Evolutionary conservation across 2,113 vertebrate genomes (phyloP).

Genomic region (Galeopterus variegatus): DNA sequence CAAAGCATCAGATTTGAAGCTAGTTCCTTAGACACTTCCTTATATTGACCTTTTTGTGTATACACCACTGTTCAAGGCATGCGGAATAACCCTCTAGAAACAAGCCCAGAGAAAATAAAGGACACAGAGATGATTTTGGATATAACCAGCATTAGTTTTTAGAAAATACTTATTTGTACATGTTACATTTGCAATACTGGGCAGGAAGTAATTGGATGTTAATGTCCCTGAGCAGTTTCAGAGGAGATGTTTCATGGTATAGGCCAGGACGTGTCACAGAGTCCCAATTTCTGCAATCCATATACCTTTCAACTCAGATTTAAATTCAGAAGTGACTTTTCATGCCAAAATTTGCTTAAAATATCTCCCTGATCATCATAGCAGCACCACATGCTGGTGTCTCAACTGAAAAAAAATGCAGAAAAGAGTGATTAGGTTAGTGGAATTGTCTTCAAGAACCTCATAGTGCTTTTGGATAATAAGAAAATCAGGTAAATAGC

Average conservation of each 20-base stretch:
- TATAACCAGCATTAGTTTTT: background rate
- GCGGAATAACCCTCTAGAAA: background rate
- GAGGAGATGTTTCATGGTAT: background rate
- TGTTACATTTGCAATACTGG: background rate
- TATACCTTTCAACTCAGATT: background rate
- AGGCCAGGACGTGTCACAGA: background rate
- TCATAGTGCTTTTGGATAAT: background rate
- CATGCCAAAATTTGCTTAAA: background rate
- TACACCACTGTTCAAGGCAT: background rate
- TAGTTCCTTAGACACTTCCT: background rate
- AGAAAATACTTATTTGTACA: background rate
- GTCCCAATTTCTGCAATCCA: background rate
- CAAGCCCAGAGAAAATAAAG: background rate
- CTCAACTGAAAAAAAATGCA: background rate
- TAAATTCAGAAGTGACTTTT: constrained; percentile 14
- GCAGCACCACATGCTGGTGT: background rate
- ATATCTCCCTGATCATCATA: background rate
- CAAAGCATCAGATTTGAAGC: background rate
- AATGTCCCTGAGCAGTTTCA: background rate
- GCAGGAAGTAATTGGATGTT: background rate
- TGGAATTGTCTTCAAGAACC: background rate
- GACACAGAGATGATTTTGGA: background rate
- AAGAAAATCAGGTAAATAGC: background rate
- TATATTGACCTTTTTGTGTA: background rate
- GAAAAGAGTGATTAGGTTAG: background rate